These are phyloP conservation scores for Nycteola revayana DNA, from an alignment of 2,888 invertebrate genomes.

Conservation along the genomic window DNA sequence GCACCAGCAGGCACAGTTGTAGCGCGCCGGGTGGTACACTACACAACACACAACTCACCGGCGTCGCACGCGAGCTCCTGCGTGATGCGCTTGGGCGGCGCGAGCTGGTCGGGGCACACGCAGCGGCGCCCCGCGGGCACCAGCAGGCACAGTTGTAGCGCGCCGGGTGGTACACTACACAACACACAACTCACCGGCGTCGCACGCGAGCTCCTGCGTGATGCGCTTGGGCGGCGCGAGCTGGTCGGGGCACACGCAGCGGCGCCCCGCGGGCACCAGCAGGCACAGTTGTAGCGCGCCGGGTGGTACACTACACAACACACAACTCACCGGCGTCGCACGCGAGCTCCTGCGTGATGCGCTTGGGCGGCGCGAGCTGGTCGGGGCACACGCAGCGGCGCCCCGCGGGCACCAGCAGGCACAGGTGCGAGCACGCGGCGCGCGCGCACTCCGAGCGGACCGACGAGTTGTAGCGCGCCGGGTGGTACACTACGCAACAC, in stretches of 20 bases:
- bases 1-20: slow-evolving; percentile 96
- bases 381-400: slow-evolving; percentile 96
- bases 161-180: slow-evolving; percentile 88
- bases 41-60: slow-evolving; percentile 58
- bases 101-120: slow-evolving; percentile 84
- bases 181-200: slow-evolving; percentile 82
- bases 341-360: slow-evolving; percentile 83
- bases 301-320: slow-evolving; percentile 87
- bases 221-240: slow-evolving; percentile 75
- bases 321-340: slow-evolving; percentile 88
- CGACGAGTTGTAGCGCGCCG: slow-evolving; percentile 90
- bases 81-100: slow-evolving; percentile 77
- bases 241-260: slow-evolving; percentile 95
- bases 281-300: slow-evolving; percentile 95
- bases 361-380: slow-evolving; percentile 76
- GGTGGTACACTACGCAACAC: slow-evolving; percentile 86
- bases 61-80: slow-evolving; percentile 91
- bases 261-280: slow-evolving; percentile 92
- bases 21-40: slow-evolving; percentile 91
- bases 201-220: slow-evolving; percentile 88
- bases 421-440: slow-evolving; percentile 94
- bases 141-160: slow-evolving; percentile 94
- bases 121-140: slow-evolving; percentile 88
- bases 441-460: slow-evolving; percentile 83
- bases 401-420: slow-evolving; percentile 94